Evolutionary conservation across 2,888 invertebrate species (phyloP).

Genomic region (Onthophagus sagittarius): DNA sequence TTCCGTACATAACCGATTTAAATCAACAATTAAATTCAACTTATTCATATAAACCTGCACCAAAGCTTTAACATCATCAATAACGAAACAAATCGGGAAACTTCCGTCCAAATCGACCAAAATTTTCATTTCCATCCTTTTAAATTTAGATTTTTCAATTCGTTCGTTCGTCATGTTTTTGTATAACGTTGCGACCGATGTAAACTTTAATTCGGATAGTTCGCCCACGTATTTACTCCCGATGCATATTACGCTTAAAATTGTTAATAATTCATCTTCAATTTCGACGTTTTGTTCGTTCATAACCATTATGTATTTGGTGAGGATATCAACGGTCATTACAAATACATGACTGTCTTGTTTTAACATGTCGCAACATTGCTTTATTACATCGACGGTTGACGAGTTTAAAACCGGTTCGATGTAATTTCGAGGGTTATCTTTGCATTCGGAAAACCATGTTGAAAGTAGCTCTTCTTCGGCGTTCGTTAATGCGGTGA

Average conservation of each 20-base stretch:
- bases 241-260: slow-evolving; percentile 36
- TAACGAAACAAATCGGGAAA: slow-evolving; percentile 35
- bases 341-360: slow-evolving; percentile 41
- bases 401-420: slow-evolving; percentile 37
- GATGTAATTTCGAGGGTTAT: slow-evolving; percentile 24
- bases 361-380: slow-evolving; percentile 36
- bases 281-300: slow-evolving; percentile 30
- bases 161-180: slow-evolving; percentile 30
- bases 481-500: not conserved
- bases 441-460: slow-evolving; percentile 20
- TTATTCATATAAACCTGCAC: slow-evolving; percentile 36
- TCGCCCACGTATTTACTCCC: slow-evolving; percentile 39
- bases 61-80: slow-evolving; percentile 41
- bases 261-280: slow-evolving; percentile 33
- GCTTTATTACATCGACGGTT: slow-evolving; percentile 35
- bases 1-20: slow-evolving; percentile 36
- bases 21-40: slow-evolving; percentile 33
- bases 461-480: slow-evolving; percentile 15
- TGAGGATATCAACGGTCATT: slow-evolving; percentile 37
- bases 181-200: slow-evolving; percentile 29
- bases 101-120: slow-evolving; percentile 34
- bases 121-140: slow-evolving; percentile 36
- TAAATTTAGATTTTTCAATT: slow-evolving; percentile 30
- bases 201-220: slow-evolving; percentile 34
- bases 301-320: slow-evolving; percentile 36